A percentile compares a stretch with the other conserved stretches of the same genome.
These are phyloP conservation scores for Sycophila sp. DNA, from an alignment of 1,140 invertebrate species.

Conservation along the genomic window DNA sequence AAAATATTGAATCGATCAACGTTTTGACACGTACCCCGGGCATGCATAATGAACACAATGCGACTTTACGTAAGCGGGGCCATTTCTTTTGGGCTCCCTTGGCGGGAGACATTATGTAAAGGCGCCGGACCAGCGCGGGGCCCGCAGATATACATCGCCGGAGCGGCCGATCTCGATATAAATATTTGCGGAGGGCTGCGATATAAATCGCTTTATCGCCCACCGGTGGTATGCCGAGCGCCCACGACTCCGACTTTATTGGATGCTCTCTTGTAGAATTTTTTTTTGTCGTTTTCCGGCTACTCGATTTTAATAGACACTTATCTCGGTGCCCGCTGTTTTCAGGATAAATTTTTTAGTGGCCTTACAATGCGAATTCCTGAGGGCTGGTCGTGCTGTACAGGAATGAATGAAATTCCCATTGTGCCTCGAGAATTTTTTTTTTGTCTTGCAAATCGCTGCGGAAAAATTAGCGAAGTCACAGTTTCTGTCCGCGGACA, in stretches of 20 bases:
- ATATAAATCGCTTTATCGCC: too few relatives aligned
- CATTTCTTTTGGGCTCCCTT: background rate
- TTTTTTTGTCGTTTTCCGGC: background rate
- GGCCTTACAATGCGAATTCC: too few relatives aligned
- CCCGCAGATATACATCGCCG: background rate
- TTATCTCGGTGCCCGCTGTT: too few relatives aligned
- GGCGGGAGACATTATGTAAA: conserved; percentile 10
- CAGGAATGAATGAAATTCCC: background rate
- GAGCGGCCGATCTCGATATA: background rate
- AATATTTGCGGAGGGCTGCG: background rate
- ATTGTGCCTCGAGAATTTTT: too few relatives aligned
- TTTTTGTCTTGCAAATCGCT: too few relatives aligned
- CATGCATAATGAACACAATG: background rate
- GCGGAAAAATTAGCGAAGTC: background rate
- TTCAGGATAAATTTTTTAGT: too few relatives aligned
- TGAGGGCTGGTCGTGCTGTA: too few relatives aligned
- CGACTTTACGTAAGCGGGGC: conserved; percentile 16
- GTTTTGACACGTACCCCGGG: background rate
- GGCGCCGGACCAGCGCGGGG: too few relatives aligned
- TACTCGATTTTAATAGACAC: too few relatives aligned
- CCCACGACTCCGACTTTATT: too few relatives aligned
- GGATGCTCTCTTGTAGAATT: background rate
- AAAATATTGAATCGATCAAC: conserved; percentile 12
- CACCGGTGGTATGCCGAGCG: too few relatives aligned
- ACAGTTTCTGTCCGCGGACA: too few relatives aligned